Percentiles rank a stretch among this genome's conserved stretches.
Evolutionary conservation across 2,113 vertebrate species (phyloP).

Genomic region (Corythaixoides concolor): DNA sequence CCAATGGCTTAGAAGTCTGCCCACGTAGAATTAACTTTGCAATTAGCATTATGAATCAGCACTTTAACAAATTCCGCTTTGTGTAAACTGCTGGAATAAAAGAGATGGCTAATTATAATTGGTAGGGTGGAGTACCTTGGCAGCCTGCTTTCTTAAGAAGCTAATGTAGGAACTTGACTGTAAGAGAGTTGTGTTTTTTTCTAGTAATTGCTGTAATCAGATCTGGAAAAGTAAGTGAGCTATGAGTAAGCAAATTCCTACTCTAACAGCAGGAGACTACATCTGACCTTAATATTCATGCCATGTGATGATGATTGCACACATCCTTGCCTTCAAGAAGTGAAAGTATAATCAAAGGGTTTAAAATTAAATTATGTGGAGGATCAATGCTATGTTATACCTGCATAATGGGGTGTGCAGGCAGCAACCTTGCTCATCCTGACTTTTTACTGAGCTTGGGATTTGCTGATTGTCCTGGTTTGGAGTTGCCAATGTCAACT

Average conservation of each 20-base stretch:
- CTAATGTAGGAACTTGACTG: background rate
- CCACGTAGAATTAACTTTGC: slow-evolving; percentile 58
- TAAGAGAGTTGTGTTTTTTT: slow-evolving; percentile 30
- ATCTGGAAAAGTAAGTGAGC: slow-evolving; percentile 41
- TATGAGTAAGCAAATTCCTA: slow-evolving; percentile 47
- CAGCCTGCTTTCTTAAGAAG: slow-evolving; percentile 20
- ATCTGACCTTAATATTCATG: slow-evolving; percentile 41
- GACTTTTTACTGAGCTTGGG: background rate
- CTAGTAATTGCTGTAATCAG: slow-evolving; percentile 63
- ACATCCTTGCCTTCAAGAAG: background rate
- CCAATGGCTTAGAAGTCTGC: background rate
- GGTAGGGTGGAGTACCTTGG: slow-evolving; percentile 17
- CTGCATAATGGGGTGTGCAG: background rate
- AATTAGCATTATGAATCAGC: slow-evolving; percentile 51
- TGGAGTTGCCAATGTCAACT: background rate
- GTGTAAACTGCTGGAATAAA: slow-evolving; percentile 51
- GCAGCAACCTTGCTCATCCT: background rate
- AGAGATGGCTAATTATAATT: slow-evolving; percentile 59
- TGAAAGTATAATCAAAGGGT: background rate
- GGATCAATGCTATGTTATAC: background rate
- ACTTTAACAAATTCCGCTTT: slow-evolving; percentile 43
- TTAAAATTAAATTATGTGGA: background rate
- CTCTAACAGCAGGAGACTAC: slow-evolving; percentile 32
- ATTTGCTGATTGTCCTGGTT: background rate
- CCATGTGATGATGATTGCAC: background rate